Evolutionary conservation across 2,113 vertebrate genomes (phyloP), one percentile per base, ranked within the genome.

Genomic region (Neogobius melanostomus): DNA sequence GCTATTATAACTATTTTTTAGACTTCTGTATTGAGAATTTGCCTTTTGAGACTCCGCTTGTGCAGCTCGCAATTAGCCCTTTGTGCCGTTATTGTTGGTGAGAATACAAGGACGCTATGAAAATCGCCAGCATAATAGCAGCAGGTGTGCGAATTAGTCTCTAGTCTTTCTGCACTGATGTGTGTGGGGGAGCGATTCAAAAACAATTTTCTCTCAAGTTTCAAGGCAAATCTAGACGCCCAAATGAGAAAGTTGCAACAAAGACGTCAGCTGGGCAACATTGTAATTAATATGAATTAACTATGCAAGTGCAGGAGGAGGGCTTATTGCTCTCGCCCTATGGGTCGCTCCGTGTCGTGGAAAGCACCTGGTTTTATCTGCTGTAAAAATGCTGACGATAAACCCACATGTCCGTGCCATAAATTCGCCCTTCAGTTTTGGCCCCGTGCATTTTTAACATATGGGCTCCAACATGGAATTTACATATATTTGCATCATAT

Each of bases 81-180:
- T 75, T 80, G 72, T 77, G 67, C 49, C 51, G 48, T 69, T 75
- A 79, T 84, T 87, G 68, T 82, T 82, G 71, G 53, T 8, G 70
- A 77, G 65, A 73, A 72, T 83, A 28, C 46, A 79, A 71, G 42
- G 73, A 82, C 71, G 63, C 76, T 49, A 79, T 66, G 49, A 49
- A 82, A 80, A 85, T 79, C 6, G 16, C 66, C 53, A 64, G 64
- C 75, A 71, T 72, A 89, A 84, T 87, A 75, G 74, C 16, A 69
- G 84, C 87, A 89, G 82, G 87, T 89, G 85, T 79, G 70, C 11
- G 81, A 82, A 84, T 82, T 76, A 76, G 69, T 64, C 47, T 67
- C 16, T 11, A 10, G 44, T 83, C 64, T 68, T 76, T 76, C 64
- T 21, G 21, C 21, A 21, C 21, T 61, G 47, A 67, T 65, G 36